Evolutionary conservation across 2,888 invertebrate genomes (phyloP), one percentile per base, ranked within the genome.

Genomic region (Dasypogon diadema): DNA sequence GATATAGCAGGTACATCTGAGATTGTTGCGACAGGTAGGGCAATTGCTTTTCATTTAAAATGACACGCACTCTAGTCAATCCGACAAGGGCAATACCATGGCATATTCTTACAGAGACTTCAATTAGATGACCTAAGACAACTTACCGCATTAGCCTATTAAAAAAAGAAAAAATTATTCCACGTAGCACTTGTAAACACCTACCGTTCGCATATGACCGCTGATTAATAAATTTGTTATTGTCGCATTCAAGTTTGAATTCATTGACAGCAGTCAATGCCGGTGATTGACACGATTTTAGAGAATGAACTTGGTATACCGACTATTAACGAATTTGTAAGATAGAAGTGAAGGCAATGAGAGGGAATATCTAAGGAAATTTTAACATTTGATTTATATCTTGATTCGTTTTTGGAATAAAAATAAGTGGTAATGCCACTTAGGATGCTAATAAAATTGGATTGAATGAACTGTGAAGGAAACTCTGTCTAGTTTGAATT

Each of bases 181-280:
- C 48, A 48, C 65, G 48, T 65, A 18, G 65, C 14, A 21, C 48
- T 18, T 46, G 65, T 60, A 65, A 24, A 46, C 65, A 48, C 48
- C 48, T 65, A 6, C 12, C 46, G 21, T 37, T 37, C n/a, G 65
- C 65, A 48, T 65, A 21, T 60, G 34, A 21, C 10, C 10, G 18
- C 26, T 65, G 65, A 65, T 65, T 65, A 65, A 65, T 65, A 42
- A 65, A 65, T 65, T 65, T 65, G 6, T 12, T 21, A 21, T 51
- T 24, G 48, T 14, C 21, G 16, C 16, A 37, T 12, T 18, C 22
- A 16, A 22, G 21, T 65, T 63, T 65, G 16, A 46, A 22, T 65
- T 65, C 24, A 46, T n/a, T 14, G 24, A 8, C n/a, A n/a, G 10
- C 16, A 58, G 42, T 74, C 73, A 74, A 74, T 58, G 58, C 10